A percentile compares a stretch with the other conserved stretches of the same genome.
Evolutionary conservation across 2,113 vertebrate genomes (phyloP).

Genomic region (Cairina moschata): DNA sequence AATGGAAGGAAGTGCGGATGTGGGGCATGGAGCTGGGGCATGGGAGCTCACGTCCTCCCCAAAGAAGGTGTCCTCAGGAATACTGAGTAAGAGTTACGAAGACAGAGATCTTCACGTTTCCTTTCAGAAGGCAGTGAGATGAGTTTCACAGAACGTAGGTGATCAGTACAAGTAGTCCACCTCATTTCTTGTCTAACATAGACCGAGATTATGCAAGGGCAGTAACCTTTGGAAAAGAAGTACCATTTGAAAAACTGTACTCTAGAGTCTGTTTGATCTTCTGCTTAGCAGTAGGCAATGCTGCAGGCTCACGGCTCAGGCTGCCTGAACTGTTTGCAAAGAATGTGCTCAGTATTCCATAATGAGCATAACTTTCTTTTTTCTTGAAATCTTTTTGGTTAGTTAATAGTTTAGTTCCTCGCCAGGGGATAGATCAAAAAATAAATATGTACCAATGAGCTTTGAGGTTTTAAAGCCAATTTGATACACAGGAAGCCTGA

Average conservation of each 20-base stretch:
- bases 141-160: neutral
- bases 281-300: neutral
- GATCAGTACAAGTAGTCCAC: neutral
- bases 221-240: neutral
- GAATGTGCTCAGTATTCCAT: neutral
- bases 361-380: neutral
- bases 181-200: neutral
- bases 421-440: neutral
- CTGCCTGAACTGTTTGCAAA: neutral
- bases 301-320: neutral
- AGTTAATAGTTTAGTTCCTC: slow-evolving; percentile 28
- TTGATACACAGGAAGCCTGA: slow-evolving; percentile 54
- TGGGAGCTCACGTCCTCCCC: neutral
- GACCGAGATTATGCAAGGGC: neutral
- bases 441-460: neutral
- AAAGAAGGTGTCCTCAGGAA: neutral
- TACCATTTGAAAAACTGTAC: neutral
- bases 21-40: neutral
- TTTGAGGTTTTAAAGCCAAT: slow-evolving; percentile 24
- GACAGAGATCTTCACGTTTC: neutral
- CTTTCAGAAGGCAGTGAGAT: neutral
- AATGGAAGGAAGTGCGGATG: neutral
- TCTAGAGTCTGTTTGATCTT: neutral
- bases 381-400: neutral
- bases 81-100: neutral